phyloP scores from a whole-genome alignment of 2,113 vertebrate genomes.

The Myotis lucifugus region DNA sequence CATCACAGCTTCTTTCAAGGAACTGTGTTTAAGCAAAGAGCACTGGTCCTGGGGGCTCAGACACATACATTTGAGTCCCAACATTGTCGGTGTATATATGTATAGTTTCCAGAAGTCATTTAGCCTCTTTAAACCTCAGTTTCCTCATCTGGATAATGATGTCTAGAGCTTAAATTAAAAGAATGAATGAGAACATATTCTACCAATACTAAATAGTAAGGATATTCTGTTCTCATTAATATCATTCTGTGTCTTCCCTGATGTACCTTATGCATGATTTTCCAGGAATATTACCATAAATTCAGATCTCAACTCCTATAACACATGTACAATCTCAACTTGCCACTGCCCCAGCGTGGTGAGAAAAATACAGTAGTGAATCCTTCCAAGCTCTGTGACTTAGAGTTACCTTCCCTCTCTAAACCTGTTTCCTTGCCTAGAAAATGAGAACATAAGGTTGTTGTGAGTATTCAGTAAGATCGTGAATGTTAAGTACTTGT shows the following conservation, averaged over 20 bases:
- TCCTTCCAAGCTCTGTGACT: background rate
- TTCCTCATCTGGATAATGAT: slow-evolving; percentile 45
- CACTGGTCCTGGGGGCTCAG: background rate
- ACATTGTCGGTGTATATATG: background rate
- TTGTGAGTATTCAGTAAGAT: background rate
- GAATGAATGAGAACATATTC: background rate
- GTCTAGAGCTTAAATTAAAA: slow-evolving; percentile 24
- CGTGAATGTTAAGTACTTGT: background rate
- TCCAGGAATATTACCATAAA: background rate
- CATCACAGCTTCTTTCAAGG: background rate
- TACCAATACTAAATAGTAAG: background rate
- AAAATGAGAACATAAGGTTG: background rate
- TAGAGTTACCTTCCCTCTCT: background rate
- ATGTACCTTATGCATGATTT: background rate
- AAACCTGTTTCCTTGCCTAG: background rate
- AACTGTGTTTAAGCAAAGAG: background rate
- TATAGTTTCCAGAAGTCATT: background rate
- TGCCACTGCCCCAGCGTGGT: too few relatives aligned
- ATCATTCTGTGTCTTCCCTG: background rate
- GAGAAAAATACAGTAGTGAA: background rate
- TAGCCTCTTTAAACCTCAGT: background rate
- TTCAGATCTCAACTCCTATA: background rate
- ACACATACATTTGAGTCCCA: background rate
- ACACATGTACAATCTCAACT: background rate
- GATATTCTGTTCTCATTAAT: background rate